Conservation (phyloP, 2,888 invertebrate genomes). For the Drosophila algonquin region DNA sequence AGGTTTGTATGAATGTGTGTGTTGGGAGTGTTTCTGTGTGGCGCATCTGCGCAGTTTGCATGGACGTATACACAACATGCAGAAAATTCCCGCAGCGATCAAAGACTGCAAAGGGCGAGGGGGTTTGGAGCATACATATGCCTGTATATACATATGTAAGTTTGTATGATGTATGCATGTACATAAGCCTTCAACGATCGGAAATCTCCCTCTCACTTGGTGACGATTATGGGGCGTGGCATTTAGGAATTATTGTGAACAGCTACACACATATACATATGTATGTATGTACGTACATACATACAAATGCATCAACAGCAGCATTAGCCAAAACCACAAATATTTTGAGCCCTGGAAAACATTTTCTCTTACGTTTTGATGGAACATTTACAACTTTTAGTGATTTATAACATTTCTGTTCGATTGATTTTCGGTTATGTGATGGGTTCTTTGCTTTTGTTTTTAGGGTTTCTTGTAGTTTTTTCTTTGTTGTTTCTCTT, state of each 20-base stretch:
- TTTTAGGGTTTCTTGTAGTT: constrained; percentile 27
- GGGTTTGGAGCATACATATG: constrained; percentile 7
- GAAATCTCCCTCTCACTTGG: constrained; percentile 5
- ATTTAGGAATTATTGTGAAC: constrained; percentile 1
- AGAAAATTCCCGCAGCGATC: constrained; percentile 11
- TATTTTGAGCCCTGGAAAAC: constrained; percentile 12
- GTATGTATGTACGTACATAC: constrained; percentile 6
- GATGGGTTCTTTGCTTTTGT: constrained; percentile 21
- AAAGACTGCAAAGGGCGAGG: constrained; percentile 10
- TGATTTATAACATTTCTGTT: constrained; percentile 76
- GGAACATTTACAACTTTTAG: constrained; percentile 58
- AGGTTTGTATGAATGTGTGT: constrained; percentile 3
- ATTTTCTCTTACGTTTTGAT: constrained; percentile 69
- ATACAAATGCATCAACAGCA: constrained; percentile 8
- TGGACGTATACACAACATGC: constrained; percentile 33
- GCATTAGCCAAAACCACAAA: constrained; percentile 33
- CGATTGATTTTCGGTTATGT: constrained; percentile 59
- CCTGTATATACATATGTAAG: constrained; percentile 10
- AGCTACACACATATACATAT: constrained; percentile 2
- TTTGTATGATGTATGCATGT: neutral
- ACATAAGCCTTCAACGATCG: neutral
- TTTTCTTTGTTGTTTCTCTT: constrained; percentile 52
- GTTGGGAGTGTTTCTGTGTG: constrained; percentile 23
- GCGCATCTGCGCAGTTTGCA: constrained; percentile 50
- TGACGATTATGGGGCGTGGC: constrained; percentile 21